Evolutionary conservation across 2,888 invertebrate species (phyloP).

Genomic region (Phasia obesa): DNA sequence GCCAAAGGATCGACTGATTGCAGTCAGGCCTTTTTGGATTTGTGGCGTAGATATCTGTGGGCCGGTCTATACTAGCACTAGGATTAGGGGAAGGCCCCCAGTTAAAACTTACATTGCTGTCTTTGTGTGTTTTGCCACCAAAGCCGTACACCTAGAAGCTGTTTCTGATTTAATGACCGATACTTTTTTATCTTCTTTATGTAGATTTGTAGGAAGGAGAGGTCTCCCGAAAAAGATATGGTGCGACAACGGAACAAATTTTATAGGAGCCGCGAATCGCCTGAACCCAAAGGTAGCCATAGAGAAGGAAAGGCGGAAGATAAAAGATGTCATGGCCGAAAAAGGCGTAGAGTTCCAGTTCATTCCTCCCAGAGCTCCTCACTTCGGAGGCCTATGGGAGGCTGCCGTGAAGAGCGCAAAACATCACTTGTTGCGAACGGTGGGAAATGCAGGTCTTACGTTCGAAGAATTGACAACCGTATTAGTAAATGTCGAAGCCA

Average conservation of each 20-base stretch:
- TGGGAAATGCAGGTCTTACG: no score
- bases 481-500: no score
- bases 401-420: constrained; percentile 14
- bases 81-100: no score
- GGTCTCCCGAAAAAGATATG: constrained; percentile 24
- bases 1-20: background rate
- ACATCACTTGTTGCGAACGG: background rate
- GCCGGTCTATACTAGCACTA: no score
- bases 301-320: background rate
- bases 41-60: no score
- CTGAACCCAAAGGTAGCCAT: background rate
- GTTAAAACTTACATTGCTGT: no score
- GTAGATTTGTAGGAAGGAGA: constrained; percentile 20
- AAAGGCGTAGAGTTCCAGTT: constrained; percentile 21
- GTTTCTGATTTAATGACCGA: constrained; percentile 43
- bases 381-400: constrained; percentile 9
- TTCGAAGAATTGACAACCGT: no score
- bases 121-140: constrained; percentile 28
- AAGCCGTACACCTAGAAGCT: constrained; percentile 27
- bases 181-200: constrained; percentile 5
- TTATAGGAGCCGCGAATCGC: constrained; percentile 3
- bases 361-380: constrained; percentile 21
- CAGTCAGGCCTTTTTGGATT: no score
- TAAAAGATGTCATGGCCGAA: background rate
- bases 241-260: constrained; percentile 16